These are phyloP conservation scores for Adelognathus sp. DNA, from an alignment of 2,888 invertebrate genomes.

Conservation along the genomic window DNA sequence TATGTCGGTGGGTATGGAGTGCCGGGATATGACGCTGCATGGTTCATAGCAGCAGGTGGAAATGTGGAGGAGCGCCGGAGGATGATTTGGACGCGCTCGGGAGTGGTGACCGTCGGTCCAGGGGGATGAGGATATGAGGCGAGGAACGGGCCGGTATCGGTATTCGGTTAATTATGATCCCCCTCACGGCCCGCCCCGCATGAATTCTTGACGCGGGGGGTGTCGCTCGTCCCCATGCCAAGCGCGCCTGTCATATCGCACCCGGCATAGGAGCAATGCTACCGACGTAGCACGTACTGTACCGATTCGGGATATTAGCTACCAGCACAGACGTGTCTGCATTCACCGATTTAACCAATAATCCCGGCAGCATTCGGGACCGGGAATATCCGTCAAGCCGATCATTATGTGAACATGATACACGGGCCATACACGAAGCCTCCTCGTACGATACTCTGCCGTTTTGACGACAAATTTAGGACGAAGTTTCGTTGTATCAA, in stretches of 20 bases:
- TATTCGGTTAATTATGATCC: constrained; percentile 81
- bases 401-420: constrained; percentile 27
- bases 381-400: constrained; percentile 53
- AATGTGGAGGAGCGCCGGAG: constrained; percentile 49
- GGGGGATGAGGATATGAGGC: constrained; percentile 40
- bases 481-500: too few relatives aligned
- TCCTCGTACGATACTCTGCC: not conserved
- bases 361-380: constrained; percentile 41
- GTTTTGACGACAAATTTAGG: not conserved
- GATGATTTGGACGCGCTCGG: constrained; percentile 47
- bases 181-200: constrained; percentile 70
- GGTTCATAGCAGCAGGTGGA: constrained; percentile 43
- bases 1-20: constrained; percentile 71
- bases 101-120: constrained; percentile 53
- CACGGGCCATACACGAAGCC: not conserved
- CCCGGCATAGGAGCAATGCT: constrained; percentile 73
- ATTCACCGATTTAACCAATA: constrained; percentile 51
- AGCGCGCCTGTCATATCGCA: constrained; percentile 79
- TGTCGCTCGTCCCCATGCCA: constrained; percentile 78
- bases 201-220: constrained; percentile 81
- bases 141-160: constrained; percentile 78
- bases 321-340: constrained; percentile 23
- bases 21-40: constrained; percentile 50
- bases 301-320: constrained; percentile 36
- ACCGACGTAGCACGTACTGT: constrained; percentile 68